These are phyloP conservation scores for Nothoprocta pentlandii DNA, from an alignment of 2,113 vertebrate genomes.

Conservation along the genomic window DNA sequence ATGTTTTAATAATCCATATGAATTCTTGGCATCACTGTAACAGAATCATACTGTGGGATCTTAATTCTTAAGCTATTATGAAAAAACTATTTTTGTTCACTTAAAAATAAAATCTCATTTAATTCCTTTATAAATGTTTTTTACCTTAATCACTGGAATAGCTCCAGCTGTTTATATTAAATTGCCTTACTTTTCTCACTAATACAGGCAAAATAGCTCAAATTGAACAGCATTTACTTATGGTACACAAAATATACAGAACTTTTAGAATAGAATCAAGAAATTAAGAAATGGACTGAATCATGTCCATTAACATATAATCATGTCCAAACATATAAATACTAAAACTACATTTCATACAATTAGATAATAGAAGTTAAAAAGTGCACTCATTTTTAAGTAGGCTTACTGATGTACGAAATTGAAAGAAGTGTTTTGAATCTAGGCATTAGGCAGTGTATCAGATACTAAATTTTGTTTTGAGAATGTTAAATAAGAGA, in stretches of 20 bases:
- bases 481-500: neutral
- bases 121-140: slow-evolving; percentile 9
- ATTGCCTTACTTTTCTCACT: neutral
- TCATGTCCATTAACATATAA: neutral
- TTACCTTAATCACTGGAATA: slow-evolving; percentile 43
- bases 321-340: neutral
- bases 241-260: neutral
- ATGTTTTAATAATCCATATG: slow-evolving; percentile 35
- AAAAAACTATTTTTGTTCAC: neutral
- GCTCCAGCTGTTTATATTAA: slow-evolving; percentile 22
- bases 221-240: neutral
- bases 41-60: slow-evolving; percentile 48
- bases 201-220: neutral
- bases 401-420: neutral
- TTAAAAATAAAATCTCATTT: slow-evolving; percentile 47
- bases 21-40: slow-evolving; percentile 16
- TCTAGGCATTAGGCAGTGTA: neutral
- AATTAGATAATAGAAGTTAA: neutral
- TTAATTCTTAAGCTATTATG: slow-evolving; percentile 40
- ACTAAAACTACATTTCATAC: neutral
- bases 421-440: neutral
- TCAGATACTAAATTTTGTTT: neutral
- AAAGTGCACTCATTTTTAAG: neutral
- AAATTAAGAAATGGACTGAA: neutral
- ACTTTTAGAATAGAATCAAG: neutral